Percentiles rank a stretch among this genome's conserved stretches.
Conservation (phyloP, 1,140 invertebrate genomes). For the Lysiphlebus fabarum region DNA sequence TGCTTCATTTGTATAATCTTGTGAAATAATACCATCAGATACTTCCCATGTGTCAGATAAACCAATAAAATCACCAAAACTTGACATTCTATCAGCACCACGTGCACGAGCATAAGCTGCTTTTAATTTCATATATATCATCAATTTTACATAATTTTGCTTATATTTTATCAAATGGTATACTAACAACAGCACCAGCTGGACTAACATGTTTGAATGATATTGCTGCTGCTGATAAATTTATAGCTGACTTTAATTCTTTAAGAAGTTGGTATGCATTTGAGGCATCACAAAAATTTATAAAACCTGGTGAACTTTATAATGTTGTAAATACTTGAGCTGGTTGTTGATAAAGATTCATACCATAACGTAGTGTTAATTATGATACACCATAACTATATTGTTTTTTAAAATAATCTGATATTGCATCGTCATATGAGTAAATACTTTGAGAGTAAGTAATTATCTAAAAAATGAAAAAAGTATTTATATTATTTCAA, state of each 20-base stretch:
- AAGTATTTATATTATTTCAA: no score
- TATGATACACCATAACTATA: constrained; percentile 78
- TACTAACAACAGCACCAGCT: constrained; percentile 88
- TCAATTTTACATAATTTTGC: no score
- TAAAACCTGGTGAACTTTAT: constrained; percentile 87
- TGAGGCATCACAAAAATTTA: constrained; percentile 95
- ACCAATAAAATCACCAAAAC: no score
- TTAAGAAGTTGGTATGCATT: constrained; percentile 96
- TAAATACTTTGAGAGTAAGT: constrained; percentile 89
- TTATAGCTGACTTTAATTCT: constrained; percentile 77
- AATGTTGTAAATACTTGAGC: constrained; percentile 87
- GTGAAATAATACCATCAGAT: no score
- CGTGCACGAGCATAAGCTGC: no score
- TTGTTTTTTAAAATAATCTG: constrained; percentile 92
- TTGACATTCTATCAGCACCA: no score
- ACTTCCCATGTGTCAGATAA: no score
- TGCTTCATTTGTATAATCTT: no score
- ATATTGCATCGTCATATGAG: constrained; percentile 92
- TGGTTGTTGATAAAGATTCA: constrained; percentile 97
- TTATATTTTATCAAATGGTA: constrained; percentile 70
- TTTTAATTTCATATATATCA: no score
- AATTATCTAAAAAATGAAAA: constrained; percentile 60
- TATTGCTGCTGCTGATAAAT: constrained; percentile 86
- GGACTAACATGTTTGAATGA: constrained; percentile 98
- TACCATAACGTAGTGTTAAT: constrained; percentile 87